Evolutionary conservation across 2,888 invertebrate genomes (phyloP).

Genomic region (Limnephilus auricula): DNA sequence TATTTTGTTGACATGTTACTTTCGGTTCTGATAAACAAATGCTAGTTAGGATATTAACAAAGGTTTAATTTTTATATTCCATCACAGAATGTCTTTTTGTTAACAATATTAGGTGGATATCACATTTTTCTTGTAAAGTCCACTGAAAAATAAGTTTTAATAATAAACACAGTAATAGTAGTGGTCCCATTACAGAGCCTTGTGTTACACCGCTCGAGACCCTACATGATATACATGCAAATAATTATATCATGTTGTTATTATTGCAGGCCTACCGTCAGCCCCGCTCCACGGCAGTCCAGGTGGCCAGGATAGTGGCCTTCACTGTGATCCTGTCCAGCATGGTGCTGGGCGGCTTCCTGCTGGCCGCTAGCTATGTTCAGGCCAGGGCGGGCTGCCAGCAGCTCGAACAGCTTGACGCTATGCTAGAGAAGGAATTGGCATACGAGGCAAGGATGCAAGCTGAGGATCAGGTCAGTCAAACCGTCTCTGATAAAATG

Average conservation of each 20-base stretch:
- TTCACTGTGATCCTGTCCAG: conserved; percentile 89
- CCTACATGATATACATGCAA: background rate
- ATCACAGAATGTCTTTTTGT: background rate
- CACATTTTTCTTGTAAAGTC: background rate
- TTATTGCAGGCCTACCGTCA: conserved; percentile 86
- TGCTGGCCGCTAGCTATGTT: conserved; percentile 90
- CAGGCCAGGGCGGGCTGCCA: conserved; percentile 89
- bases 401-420: conserved; percentile 84
- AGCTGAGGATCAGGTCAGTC: conserved; percentile 72
- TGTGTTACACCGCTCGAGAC: background rate
- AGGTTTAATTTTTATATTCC: background rate
- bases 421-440: conserved; percentile 83
- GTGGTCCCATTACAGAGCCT: background rate
- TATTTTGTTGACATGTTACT: background rate
- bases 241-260: background rate
- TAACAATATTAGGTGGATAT: background rate
- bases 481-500: background rate
- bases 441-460: conserved; percentile 81
- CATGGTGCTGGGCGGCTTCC: conserved; percentile 88
- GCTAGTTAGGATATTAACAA: too few species aligned
- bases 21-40: background rate
- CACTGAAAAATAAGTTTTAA: background rate
- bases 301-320: conserved; percentile 91
- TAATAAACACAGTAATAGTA: background rate
- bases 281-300: conserved; percentile 86